Evolutionary conservation across 2,888 invertebrate genomes (phyloP), one percentile per base, ranked within the genome.

Genomic region (Orgyia antiqua): DNA sequence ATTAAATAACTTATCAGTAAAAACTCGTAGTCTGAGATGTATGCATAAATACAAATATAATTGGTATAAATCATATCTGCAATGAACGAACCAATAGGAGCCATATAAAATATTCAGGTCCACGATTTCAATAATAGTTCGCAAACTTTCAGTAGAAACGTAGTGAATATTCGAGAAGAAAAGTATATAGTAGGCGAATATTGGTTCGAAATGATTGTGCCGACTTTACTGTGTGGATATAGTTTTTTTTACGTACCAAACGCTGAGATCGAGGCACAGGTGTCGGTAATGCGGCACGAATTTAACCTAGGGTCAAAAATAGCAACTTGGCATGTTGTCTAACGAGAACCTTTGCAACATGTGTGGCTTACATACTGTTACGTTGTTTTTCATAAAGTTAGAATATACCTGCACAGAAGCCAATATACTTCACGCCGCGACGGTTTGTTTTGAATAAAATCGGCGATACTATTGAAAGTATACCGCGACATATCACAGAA

Each of bases 141-240:
- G 58, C 58, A 45, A 69, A 72, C 59, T 72, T 71, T 68, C 65
- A 57, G 65, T 63, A 64, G 58, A 58, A 58, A 58, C 55, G 52
- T 57, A 58, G 61, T 54, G 59, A 68, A 68, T 63, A 69, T 68
- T 67, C 52, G 65, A 62, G 56, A 62, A 61, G 63, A 68, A 65
- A 75, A 70, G 69, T 74, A 75, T 79, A 79, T 82, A 82, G 80
- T 77, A 68, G 69, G 72, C 69, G 75, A 75, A 80, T 75, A 82
- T 74, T 70, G 63, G 61, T 56, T 51, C 56, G 61, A 68, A 69
- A 67, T 29, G 43, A 41, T 8, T 38, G 65, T 65, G 67, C 60
- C 56, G 68, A 72, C 68, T 72, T 77, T 78, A 72, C 68, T 68
- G 61, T 58, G 56, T 53, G 61, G 58, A 53, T 50, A 58, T 60